These are phyloP conservation scores for Sebastes hopkinsi DNA, from an alignment of 2,797 vertebrate genomes.

Conservation along the genomic window DNA sequence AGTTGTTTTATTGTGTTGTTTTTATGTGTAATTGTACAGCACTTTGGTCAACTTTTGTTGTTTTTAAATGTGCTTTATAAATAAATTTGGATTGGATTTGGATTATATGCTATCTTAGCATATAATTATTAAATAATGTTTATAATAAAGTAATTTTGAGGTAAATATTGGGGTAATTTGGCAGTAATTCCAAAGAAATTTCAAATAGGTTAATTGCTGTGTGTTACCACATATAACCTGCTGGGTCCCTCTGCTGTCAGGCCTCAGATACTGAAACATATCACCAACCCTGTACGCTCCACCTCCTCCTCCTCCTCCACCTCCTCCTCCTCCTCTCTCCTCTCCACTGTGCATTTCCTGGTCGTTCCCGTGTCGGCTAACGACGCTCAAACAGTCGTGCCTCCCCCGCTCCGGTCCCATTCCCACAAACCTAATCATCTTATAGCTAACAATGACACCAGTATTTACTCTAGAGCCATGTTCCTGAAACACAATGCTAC, in stretches of 20 bases:
- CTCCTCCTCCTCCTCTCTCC: neutral
- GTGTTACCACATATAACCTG: neutral
- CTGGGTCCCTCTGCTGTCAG: conserved; percentile 24
- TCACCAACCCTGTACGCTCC: neutral
- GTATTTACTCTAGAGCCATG: conserved; percentile 53
- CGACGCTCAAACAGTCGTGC: conserved; percentile 59
- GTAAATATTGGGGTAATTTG: no score
- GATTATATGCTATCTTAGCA: no score
- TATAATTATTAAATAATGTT: no score
- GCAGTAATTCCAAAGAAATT: no score
- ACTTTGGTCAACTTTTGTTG: no score
- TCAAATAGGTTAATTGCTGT: no score
- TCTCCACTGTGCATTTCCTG: conserved; percentile 25
- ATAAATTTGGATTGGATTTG: no score
- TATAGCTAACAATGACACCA: conserved; percentile 63
- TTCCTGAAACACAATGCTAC: conserved; percentile 24
- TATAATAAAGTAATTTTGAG: no score
- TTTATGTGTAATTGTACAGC: no score
- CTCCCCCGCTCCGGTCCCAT: conserved; percentile 49
- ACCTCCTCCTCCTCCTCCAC: neutral
- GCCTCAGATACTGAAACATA: conserved; percentile 7
- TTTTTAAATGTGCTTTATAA: no score
- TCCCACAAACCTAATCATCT: conserved; percentile 74
- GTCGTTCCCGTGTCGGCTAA: conserved; percentile 42
- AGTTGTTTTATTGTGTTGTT: no score